These are phyloP conservation scores for Sander vitreus DNA, from an alignment of 2,113 vertebrate species.

Conservation along the genomic window DNA sequence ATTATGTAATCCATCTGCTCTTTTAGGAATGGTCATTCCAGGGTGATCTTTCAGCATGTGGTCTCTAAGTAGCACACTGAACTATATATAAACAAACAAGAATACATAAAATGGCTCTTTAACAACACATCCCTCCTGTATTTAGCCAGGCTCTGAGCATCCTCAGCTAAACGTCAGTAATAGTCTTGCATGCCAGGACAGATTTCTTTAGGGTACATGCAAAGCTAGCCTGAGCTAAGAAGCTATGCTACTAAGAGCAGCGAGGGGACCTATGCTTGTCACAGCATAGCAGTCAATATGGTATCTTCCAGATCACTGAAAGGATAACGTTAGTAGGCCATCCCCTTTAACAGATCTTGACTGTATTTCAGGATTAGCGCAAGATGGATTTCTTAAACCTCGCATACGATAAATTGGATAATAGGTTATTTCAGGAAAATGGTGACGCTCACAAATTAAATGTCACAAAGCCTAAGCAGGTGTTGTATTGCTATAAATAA, in stretches of 20 bases:
- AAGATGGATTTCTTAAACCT: constrained; percentile 15
- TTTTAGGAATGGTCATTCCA: constrained; percentile 50
- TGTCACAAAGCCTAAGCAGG: constrained; percentile 12
- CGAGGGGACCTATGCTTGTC: constrained; percentile 32
- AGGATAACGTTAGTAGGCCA: constrained; percentile 56
- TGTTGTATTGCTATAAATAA: constrained; percentile 3
- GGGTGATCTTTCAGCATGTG: constrained; percentile 49
- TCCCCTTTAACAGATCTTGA: constrained; percentile 13
- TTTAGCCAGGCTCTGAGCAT: not conserved
- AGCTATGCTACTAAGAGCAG: constrained; percentile 34
- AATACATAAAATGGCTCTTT: constrained; percentile 24
- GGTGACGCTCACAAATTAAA: not conserved
- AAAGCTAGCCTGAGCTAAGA: constrained; percentile 33
- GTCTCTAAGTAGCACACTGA: constrained; percentile 29
- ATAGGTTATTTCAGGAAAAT: not conserved
- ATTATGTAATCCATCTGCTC: constrained; percentile 63
- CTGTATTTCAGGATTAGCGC: constrained; percentile 27
- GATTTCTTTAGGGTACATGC: constrained; percentile 9
- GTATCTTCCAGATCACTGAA: constrained; percentile 69
- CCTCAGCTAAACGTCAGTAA: not conserved
- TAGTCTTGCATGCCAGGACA: not conserved
- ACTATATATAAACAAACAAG: constrained; percentile 19
- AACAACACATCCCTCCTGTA: not conserved
- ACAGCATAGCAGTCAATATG: constrained; percentile 57
- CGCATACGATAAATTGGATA: not conserved